phyloP scores from a whole-genome alignment of 2,888 invertebrate genomes.

The Agriopis leucophaearia region DNA sequence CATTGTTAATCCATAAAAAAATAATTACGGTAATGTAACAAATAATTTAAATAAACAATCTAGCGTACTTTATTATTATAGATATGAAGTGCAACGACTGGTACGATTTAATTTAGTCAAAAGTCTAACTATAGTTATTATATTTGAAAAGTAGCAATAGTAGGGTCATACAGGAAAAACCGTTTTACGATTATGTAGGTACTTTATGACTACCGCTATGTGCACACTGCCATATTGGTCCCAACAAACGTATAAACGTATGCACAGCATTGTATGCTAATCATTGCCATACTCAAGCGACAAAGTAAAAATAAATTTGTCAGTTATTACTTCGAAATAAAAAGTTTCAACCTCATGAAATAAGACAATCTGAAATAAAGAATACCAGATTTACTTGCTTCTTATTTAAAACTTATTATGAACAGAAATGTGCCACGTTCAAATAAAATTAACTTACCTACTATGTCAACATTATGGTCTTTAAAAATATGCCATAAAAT shows the following conservation, averaged over 20 bases:
- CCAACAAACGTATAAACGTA: conserved; percentile 26
- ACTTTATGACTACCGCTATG: conserved; percentile 18
- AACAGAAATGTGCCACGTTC: not conserved
- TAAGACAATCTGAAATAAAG: too few relatives aligned
- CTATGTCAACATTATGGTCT: conserved; percentile 21
- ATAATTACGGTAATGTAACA: too few relatives aligned
- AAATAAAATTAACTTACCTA: conserved; percentile 20
- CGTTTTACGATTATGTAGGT: conserved; percentile 3
- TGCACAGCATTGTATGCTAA: conserved; percentile 45
- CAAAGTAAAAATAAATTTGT: conserved; percentile 13
- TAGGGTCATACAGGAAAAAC: conserved; percentile 14
- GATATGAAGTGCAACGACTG: not conserved
- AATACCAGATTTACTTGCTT: too few relatives aligned
- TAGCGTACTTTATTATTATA: not conserved
- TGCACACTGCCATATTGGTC: conserved; percentile 27
- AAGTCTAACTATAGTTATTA: too few relatives aligned
- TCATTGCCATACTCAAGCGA: conserved; percentile 28
- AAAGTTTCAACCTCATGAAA: not conserved
- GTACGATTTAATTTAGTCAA: too few relatives aligned
- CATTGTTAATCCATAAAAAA: too few relatives aligned
- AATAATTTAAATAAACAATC: too few relatives aligned
- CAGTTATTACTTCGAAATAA: conserved; percentile 5
- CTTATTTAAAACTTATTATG: not conserved
- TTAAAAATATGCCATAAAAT: conserved; percentile 34
- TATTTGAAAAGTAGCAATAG: not conserved